Base-by-base conservation (phyloP, 92 coral and sea anemone genomes). In the Pocillopora meandrina region DNA sequence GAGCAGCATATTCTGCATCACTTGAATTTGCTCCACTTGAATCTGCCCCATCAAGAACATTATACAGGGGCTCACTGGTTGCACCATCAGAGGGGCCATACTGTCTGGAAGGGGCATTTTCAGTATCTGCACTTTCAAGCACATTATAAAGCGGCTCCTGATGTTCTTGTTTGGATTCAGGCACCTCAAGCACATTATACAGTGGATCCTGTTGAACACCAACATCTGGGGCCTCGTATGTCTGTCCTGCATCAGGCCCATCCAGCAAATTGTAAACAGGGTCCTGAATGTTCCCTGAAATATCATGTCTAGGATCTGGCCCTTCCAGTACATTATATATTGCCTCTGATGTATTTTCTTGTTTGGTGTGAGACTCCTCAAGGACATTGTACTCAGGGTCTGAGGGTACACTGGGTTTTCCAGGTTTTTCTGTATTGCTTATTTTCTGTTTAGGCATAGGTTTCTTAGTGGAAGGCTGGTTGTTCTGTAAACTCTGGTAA, bases 191-290 rank as follows among this genome's bases (percentile, higher is more conserved):
- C 23, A 82, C 78, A 56, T 69, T 82, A 71, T 82, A 82, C 34
- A 69, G 42, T 8, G 86, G 70, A 8, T 82, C 86, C 8, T 15
- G 26, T 14, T 13, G 56, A 78, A 14, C 21, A 36, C 62, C 20
- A 72, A 73, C 80, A 80, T 73, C 14, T 33, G 52, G 52, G 9
- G 55, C 74, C 20, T 36, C 74, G 12, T 70, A 36, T 16, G 35
- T 35, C 42, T 70, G 56, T 57, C 63, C 77, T 14, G 60, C 75
- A 76, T 74, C 80, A 9, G 86, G 74, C 21, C 63, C 86, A 14
- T 85, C 87, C 0, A 89, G 79, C 56, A 85, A 83, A 72, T 85
- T 89, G 36, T 89, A 89, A 12, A 84, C 56, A 18, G 92, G 89
- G 20, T 89, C 92, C n/a, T 83, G 73, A 10, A 73, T 8, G 56